Conservation (phyloP, 1,140 invertebrate species). For the Chironomus striatipennis region DNA sequence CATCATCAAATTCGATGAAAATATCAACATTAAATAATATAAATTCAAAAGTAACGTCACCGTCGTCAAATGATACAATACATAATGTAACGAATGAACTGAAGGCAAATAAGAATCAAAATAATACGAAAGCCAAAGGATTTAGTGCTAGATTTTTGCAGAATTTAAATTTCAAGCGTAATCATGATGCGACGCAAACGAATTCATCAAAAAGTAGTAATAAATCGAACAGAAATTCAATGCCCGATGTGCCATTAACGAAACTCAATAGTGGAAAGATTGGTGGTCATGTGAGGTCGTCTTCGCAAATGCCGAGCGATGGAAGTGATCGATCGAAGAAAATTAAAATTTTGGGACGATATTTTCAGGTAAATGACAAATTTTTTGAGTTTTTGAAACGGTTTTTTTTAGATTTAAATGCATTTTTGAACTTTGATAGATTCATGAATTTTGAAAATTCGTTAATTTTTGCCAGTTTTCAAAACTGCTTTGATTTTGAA, state of each 20-base stretch:
- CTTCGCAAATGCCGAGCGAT: constrained; percentile 34
- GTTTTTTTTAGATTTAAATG: neutral
- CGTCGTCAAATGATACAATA: neutral
- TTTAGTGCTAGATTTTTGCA: constrained; percentile 43
- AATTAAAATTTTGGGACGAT: constrained; percentile 51
- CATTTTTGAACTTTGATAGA: too few relatives aligned
- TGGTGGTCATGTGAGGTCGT: constrained; percentile 36
- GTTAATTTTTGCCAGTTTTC: too few relatives aligned
- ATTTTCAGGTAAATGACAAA: constrained; percentile 47
- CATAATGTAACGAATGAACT: constrained; percentile 30
- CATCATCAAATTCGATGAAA: constrained; percentile 30
- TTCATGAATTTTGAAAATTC: too few relatives aligned
- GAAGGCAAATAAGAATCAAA: constrained; percentile 28
- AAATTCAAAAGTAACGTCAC: neutral
- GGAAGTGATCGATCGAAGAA: constrained; percentile 44
- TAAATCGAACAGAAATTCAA: constrained; percentile 29
- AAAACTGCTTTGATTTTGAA: too few relatives aligned
- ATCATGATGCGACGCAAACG: neutral
- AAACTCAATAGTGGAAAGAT: constrained; percentile 39
- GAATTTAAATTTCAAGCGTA: constrained; percentile 30
- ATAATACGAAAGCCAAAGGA: constrained; percentile 40
- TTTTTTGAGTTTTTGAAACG: neutral
- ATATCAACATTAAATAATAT: constrained; percentile 32
- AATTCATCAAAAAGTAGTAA: constrained; percentile 29
- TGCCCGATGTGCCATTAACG: constrained; percentile 29